Conservation (phyloP, 2,888 invertebrate species). For the Branchinecta sandiegonensis region DNA sequence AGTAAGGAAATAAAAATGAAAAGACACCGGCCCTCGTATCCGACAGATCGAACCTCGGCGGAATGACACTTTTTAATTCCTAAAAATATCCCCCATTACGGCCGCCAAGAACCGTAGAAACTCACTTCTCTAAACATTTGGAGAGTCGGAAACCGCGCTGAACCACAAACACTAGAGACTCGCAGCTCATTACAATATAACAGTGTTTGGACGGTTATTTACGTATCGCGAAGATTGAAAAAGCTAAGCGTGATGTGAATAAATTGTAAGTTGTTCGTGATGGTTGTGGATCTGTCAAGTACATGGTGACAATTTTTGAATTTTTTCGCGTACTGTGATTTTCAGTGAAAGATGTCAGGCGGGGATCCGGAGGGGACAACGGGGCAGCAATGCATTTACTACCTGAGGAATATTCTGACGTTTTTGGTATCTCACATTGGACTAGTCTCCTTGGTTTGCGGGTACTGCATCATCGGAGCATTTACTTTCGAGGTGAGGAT, state of each 20-base stretch:
- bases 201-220: no score
- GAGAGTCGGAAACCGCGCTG: no score
- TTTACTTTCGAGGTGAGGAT: constrained; percentile 53
- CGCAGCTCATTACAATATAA: no score
- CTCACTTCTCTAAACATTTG: not conserved
- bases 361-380: not conserved
- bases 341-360: not conserved
- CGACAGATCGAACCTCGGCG: no score
- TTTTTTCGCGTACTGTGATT: not conserved
- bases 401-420: constrained; percentile 63
- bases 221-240: no score
- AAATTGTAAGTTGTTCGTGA: no score
- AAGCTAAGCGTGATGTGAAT: no score
- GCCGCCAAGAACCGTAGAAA: constrained; percentile 3
- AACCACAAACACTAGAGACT: no score
- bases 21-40: not conserved
- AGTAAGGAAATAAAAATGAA: not conserved
- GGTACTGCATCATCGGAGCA: constrained; percentile 76
- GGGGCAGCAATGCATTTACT: constrained; percentile 41
- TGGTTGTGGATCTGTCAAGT: no score
- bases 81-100: constrained; percentile 1
- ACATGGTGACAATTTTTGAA: no score
- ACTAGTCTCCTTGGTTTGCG: constrained; percentile 69
- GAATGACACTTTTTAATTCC: constrained; percentile 2
- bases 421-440: constrained; percentile 78